Evolutionary conservation across 2,888 invertebrate species (phyloP).

Genomic region (Parnassius apollo): DNA sequence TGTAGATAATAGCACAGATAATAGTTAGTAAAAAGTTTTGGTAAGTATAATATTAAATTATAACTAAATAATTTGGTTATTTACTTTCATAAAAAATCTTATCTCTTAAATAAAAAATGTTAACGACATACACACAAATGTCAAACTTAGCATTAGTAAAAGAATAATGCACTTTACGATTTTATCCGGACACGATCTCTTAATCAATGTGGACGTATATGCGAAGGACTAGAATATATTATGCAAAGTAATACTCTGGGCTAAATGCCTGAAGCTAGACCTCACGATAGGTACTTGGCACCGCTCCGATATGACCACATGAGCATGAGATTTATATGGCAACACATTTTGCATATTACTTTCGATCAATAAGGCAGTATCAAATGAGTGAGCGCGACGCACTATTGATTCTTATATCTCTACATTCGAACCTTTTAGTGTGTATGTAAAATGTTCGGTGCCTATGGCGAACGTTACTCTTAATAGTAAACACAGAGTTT

Average conservation of each 20-base stretch:
- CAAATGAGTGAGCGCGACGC: constrained; percentile 32
- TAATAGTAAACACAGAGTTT: constrained; percentile 1
- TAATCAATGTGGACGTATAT: no score
- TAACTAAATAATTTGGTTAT: no score
- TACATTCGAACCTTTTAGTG: constrained; percentile 38
- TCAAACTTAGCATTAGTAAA: no score
- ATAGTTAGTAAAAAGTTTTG: no score
- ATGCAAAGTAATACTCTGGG: constrained; percentile 51
- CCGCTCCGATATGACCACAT: constrained; percentile 50
- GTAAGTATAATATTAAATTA: no score
- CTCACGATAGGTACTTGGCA: constrained; percentile 47
- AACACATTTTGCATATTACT: constrained; percentile 49
- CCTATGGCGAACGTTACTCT: neutral
- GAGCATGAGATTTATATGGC: constrained; percentile 59
- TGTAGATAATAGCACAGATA: no score
- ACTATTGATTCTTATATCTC: constrained; percentile 34
- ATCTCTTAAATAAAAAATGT: no score
- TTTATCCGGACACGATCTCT: no score
- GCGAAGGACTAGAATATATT: constrained; percentile 39
- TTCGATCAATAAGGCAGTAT: constrained; percentile 44
- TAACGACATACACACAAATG: no score
- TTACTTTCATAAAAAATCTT: no score
- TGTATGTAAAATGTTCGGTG: constrained; percentile 33
- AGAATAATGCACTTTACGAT: no score
- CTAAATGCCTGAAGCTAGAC: constrained; percentile 38